phyloP scores from a whole-genome alignment of 1,140 invertebrate species.

The Trichogramma pretiosum region DNA sequence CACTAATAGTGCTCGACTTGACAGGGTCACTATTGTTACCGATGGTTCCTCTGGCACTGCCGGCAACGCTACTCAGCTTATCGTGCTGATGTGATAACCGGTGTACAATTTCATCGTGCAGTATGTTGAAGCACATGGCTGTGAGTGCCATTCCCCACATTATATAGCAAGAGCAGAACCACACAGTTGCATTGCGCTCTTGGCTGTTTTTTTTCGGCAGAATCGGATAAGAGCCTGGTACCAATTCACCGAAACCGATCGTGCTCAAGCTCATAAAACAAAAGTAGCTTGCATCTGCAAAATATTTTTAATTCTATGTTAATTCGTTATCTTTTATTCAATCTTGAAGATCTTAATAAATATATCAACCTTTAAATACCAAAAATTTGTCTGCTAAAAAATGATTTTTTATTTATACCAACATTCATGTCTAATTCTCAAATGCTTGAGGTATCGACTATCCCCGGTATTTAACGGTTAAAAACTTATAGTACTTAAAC shows the following conservation, averaged over 20 bases:
- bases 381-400: too few relatives aligned
- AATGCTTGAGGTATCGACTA: too few relatives aligned
- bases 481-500: too few relatives aligned
- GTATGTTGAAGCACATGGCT: slow-evolving; percentile 96
- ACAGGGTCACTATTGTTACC: slow-evolving; percentile 30
- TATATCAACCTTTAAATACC: too few relatives aligned
- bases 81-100: slow-evolving; percentile 58
- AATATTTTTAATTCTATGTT: too few relatives aligned
- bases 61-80: slow-evolving; percentile 21
- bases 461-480: too few relatives aligned
- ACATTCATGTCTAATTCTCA: too few relatives aligned
- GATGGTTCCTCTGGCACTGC: not conserved
- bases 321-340: too few relatives aligned
- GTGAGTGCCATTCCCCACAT: slow-evolving; percentile 91
- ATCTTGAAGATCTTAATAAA: too few relatives aligned
- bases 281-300: slow-evolving; percentile 79
- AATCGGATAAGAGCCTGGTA: slow-evolving; percentile 62
- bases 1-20: slow-evolving; percentile 45
- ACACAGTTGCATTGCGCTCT: slow-evolving; percentile 58
- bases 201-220: slow-evolving; percentile 52
- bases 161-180: slow-evolving; percentile 92
- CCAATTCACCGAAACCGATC: slow-evolving; percentile 84
- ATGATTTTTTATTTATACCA: too few relatives aligned
- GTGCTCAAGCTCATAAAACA: slow-evolving; percentile 90
- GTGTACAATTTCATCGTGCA: slow-evolving; percentile 87